Evolutionary conservation across 2,888 invertebrate species (phyloP), one percentile per base, ranked within the genome.

Genomic region (Elegia similella): DNA sequence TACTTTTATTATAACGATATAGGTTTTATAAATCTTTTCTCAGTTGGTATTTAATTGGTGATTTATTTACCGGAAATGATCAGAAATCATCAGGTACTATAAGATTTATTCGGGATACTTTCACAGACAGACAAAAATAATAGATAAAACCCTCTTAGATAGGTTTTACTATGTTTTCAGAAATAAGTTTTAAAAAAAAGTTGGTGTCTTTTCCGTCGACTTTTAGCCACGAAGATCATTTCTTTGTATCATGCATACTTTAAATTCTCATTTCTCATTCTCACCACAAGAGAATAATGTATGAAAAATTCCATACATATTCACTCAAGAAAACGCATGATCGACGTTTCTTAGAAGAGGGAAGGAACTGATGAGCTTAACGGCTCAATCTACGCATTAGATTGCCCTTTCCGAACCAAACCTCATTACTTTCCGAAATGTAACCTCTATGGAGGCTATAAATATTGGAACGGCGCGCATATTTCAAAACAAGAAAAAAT

Each of bases 401-500:
- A 90, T 89, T 89, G 89, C 89, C 88, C 87, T 88, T 88, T 84
- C 88, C 86, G 87, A 90, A 88, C 86, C 80, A 86, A 89, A 88
- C 85, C 89, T 91, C 89, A 89, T 91, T 90, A 90, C 89, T 88
- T 85, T 86, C 88, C 86, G 86, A 88, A 87, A 88, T 87, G 85
- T 88, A 90, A 89, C 89, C 89, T 89, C 89, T 84, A 86, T 87
- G 89, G 89, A 83, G 80, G 80, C 86, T 81, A 89, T 91, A 91
- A 91, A 91, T 91, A 90, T 88, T 78, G 76, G 84, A 90, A 90
- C 87, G 86, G 88, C 81, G 86, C 81, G 86, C 90, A 90, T 90
- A 91, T 90, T 90, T 91, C 90, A 90, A 88, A 90, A 90, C 90
- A 89, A 88, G 82, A 84, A 88, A 85, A 83, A 86, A 86, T 82